Base-by-base conservation (phyloP, 1,140 invertebrate genomes). In the Leptinotarsa texana region DNA sequence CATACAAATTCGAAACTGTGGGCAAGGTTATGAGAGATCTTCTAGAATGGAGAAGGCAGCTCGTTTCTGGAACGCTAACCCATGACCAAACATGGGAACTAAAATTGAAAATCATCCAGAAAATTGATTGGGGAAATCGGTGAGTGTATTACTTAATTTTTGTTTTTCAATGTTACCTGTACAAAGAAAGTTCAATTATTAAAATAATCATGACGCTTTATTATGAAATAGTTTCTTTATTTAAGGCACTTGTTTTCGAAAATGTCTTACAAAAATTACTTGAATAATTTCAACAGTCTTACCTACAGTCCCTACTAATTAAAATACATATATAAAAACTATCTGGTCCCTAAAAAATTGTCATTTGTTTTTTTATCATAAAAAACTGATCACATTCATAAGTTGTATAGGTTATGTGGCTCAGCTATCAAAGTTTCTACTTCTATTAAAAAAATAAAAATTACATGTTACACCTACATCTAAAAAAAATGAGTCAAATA, bases 41-140 rank as follows among this genome's bases (percentile, higher is more conserved):
- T 77, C 88, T 97, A 68, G 93, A 95, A 80, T 94, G 93, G 86
- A 86, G 96, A 48, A 88, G 93, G 18, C 92, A 95, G 80, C 88
- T 98, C 3, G 87, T 97, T 24, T 92, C 92, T 24, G 94, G 94
- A 27, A 96, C 95, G 0, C 87, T 97, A 48, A 97, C 96, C 1
- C 92, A 94, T 79, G 96, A 97, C 83, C 95, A 97, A 84, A 95
- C 93, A 1, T 86, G 91, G 65, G 95, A 96, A 80, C 82, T 97
- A 33, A 94, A 95, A 84, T 87, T 94, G 73, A 92, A 94, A 82
- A 94, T 97, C 66, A 95, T 95, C 72, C 91, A 91, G 33, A 96
- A 96, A 86, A 94, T 98, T 63, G 96, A 98, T 85, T 98, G 95
- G 95, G 96, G 96, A 69, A 98, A 98, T 88, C 90, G 94, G 95